Percentiles rank a stretch among this genome's conserved stretches.
Conservation (phyloP, 1,140 invertebrate species). For the Heliconius eleuchia region DNA sequence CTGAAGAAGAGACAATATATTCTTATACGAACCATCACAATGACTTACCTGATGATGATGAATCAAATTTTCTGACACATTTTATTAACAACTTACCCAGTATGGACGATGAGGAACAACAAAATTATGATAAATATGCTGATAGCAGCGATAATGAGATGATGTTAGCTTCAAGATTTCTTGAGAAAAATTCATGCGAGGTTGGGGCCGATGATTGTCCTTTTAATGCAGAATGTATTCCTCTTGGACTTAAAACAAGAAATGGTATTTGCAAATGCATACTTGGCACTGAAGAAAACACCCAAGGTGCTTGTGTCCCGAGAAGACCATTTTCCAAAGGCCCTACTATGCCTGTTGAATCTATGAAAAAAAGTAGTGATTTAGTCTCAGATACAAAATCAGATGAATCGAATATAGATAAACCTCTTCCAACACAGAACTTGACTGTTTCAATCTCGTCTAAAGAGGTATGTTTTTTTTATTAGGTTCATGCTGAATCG, state of each 20-base stretch:
- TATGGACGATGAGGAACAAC: slow-evolving; percentile 64
- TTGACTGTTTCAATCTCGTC: slow-evolving; percentile 90
- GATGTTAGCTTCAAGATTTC: slow-evolving; percentile 75
- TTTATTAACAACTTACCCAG: slow-evolving; percentile 70
- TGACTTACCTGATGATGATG: slow-evolving; percentile 66
- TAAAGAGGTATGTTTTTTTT: slow-evolving; percentile 82
- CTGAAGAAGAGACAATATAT: slow-evolving; percentile 74
- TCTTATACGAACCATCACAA: slow-evolving; percentile 64
- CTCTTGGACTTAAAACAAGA: slow-evolving; percentile 78
- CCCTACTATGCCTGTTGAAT: slow-evolving; percentile 58
- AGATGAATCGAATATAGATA: slow-evolving; percentile 58
- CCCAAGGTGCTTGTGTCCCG: slow-evolving; percentile 63
- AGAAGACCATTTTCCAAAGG: slow-evolving; percentile 69
- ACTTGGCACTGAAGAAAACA: slow-evolving; percentile 74
- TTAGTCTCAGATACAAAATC: slow-evolving; percentile 49
- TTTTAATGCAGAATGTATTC: slow-evolving; percentile 85
- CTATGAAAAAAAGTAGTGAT: slow-evolving; percentile 65
- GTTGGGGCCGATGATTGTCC: slow-evolving; percentile 81
- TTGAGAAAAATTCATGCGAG: slow-evolving; percentile 75
- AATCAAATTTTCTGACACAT: slow-evolving; percentile 59
- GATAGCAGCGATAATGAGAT: slow-evolving; percentile 74
- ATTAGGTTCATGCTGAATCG: too few species aligned
- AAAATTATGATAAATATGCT: slow-evolving; percentile 71
- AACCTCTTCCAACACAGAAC: slow-evolving; percentile 81
- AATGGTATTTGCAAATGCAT: slow-evolving; percentile 87